Evolutionary conservation across 2,113 vertebrate genomes (phyloP).

Genomic region (Dryoscopus gambensis): DNA sequence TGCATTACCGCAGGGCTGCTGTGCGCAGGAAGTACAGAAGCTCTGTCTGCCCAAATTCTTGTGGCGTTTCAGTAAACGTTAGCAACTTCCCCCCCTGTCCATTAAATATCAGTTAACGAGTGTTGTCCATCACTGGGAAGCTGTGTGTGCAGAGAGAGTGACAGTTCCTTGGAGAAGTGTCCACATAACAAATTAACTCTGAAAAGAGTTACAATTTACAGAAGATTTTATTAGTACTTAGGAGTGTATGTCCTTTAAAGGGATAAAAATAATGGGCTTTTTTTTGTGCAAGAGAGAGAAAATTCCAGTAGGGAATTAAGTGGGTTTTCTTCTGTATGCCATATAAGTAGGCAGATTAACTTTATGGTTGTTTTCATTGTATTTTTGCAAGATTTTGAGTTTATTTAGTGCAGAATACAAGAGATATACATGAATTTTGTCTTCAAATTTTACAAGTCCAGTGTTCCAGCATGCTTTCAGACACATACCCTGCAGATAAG

Average conservation of each 20-base stretch:
- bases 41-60: neutral
- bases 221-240: neutral
- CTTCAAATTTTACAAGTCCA: neutral
- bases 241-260: neutral
- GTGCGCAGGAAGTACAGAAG: neutral
- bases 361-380: neutral
- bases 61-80: neutral
- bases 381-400: neutral
- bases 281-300: neutral
- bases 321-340: neutral
- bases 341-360: neutral
- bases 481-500: neutral
- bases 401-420: neutral
- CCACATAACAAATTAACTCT: neutral
- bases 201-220: neutral
- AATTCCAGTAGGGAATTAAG: neutral
- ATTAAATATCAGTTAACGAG: neutral
- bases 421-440: neutral
- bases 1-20: neutral
- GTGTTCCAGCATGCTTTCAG: neutral
- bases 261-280: neutral
- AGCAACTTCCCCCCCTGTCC: accelerated
- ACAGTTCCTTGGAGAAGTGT: neutral
- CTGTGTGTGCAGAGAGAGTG: neutral
- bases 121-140: neutral